These are phyloP conservation scores for Anguilla japonica DNA, from an alignment of 2,113 vertebrate genomes.

Conservation along the genomic window DNA sequence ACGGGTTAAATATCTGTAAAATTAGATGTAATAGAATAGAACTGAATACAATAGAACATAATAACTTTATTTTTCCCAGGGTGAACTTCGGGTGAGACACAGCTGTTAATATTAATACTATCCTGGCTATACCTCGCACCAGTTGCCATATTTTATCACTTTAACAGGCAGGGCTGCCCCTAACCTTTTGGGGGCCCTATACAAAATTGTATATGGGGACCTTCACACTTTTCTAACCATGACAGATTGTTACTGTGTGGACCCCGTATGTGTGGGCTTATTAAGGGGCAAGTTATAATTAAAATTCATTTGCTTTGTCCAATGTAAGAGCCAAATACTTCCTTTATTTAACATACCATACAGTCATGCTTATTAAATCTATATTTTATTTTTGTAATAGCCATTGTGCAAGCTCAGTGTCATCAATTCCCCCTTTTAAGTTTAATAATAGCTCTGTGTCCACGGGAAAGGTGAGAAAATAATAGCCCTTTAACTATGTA, in stretches of 20 bases:
- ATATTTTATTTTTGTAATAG: background rate
- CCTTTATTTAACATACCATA: background rate
- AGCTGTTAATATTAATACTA: background rate
- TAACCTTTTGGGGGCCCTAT: no score
- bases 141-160: background rate
- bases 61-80: no score
- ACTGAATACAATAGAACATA: no score
- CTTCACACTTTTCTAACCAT: no score
- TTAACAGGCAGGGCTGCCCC: background rate
- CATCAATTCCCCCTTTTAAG: constrained; percentile 24
- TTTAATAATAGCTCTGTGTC: constrained; percentile 20
- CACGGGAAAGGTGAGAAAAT: constrained; percentile 14
- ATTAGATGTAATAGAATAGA: background rate
- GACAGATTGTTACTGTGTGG: no score
- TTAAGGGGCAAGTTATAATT: no score
- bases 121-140: background rate
- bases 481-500: background rate
- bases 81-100: no score
- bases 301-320: background rate
- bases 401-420: background rate
- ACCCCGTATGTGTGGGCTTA: no score
- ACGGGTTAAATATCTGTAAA: background rate
- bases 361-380: background rate
- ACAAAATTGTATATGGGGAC: no score
- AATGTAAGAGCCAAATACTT: background rate